phyloP scores from a whole-genome alignment of 2,797 vertebrate genomes.

The Bovichtus variegatus region DNA sequence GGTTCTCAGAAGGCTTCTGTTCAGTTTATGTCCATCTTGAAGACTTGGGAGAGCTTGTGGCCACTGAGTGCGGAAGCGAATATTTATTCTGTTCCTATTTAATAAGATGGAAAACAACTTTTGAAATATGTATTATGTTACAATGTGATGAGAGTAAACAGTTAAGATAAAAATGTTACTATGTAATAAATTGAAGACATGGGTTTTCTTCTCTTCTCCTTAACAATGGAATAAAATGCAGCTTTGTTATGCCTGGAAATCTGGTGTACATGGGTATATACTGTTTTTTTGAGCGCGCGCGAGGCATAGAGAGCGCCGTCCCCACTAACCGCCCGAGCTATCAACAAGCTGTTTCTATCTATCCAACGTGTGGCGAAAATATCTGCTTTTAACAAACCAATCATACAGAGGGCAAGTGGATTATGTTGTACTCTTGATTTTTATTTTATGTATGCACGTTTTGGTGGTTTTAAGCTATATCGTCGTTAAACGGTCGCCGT shows the following conservation, averaged over 20 bases:
- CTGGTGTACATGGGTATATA: slow-evolving; percentile 16
- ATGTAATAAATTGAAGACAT: slow-evolving; percentile 82
- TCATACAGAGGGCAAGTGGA: neutral
- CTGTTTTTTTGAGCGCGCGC: neutral
- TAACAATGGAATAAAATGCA: slow-evolving; percentile 76
- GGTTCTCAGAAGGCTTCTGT: slow-evolving; percentile 63
- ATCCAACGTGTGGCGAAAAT: neutral
- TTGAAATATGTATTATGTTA: slow-evolving; percentile 84
- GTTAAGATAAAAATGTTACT: slow-evolving; percentile 80
- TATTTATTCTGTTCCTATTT: slow-evolving; percentile 87
- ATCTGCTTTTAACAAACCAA: neutral
- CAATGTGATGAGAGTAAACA: slow-evolving; percentile 83
- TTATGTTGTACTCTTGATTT: neutral
- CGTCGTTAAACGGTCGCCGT: neutral
- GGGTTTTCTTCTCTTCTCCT: slow-evolving; percentile 77
- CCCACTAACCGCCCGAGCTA: neutral
- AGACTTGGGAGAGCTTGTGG: slow-evolving; percentile 56
- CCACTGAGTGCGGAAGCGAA: slow-evolving; percentile 75
- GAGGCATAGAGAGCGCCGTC: no score
- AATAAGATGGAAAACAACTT: slow-evolving; percentile 78
- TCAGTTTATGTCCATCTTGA: slow-evolving; percentile 57
- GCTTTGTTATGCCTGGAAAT: slow-evolving; percentile 72
- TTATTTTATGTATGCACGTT: neutral
- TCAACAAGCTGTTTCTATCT: no score
- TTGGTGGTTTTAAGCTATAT: neutral